These are phyloP conservation scores for Passer domesticus DNA, from an alignment of 2,113 vertebrate species.

Conservation along the genomic window DNA sequence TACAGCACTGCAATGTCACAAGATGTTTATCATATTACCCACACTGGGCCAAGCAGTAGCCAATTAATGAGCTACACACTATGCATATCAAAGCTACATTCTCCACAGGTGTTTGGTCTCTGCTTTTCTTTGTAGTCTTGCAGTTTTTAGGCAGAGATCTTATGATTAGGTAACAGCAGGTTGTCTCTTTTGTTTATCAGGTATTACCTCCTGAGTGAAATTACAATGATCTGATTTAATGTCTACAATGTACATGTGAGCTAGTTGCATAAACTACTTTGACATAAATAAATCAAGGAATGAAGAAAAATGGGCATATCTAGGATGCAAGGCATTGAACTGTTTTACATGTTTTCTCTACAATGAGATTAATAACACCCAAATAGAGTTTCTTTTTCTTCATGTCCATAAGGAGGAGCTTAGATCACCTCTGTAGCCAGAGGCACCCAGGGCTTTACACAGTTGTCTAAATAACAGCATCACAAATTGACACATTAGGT, in stretches of 20 bases:
- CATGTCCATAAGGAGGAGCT: neutral
- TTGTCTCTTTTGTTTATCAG: neutral
- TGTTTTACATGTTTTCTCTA: neutral
- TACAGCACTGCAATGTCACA: neutral
- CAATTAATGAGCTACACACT: neutral
- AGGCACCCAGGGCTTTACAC: neutral
- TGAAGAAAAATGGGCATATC: neutral
- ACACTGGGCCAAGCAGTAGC: neutral
- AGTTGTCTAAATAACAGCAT: neutral
- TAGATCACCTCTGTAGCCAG: neutral
- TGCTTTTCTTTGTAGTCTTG: neutral
- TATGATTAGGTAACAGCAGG: neutral
- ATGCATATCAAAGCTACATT: neutral
- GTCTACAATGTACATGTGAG: neutral
- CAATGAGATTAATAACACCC: neutral
- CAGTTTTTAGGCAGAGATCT: neutral
- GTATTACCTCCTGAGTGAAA: neutral
- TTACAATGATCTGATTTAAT: neutral
- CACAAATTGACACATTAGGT: neutral
- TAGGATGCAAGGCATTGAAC: neutral
- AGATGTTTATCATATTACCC: neutral
- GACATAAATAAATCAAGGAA: neutral
- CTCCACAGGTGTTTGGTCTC: neutral
- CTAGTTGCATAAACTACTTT: neutral
- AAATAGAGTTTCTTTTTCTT: neutral